Conservation (phyloP, 2,888 invertebrate genomes). For the Pseudolycoriella hygida region DNA sequence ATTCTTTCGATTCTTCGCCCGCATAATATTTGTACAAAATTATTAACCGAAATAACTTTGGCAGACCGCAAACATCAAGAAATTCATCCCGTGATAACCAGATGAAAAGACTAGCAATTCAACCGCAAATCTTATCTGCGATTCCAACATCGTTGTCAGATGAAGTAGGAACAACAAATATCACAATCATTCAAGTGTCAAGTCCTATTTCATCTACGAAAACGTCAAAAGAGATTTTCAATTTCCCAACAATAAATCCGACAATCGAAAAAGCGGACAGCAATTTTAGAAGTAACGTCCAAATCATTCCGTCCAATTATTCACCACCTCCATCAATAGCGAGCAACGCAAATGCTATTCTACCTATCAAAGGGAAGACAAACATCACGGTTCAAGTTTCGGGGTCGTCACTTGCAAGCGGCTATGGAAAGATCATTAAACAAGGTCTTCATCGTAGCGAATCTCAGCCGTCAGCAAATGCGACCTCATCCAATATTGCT, state of each 20-base stretch:
- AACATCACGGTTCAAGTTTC: conserved; percentile 20
- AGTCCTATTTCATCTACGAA: conserved; percentile 19
- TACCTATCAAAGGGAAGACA: conserved; percentile 6
- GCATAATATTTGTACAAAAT: background rate
- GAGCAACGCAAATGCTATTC: background rate
- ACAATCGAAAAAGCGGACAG: conserved; percentile 13
- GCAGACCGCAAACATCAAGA: conserved; percentile 24
- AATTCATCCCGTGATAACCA: conserved; percentile 17
- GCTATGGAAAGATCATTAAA: conserved; percentile 11
- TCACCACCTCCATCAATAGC: background rate
- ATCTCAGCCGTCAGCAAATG: background rate
- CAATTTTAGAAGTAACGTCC: conserved; percentile 26
- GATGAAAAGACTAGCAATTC: background rate
- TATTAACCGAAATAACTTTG: background rate
- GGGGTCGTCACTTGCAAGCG: conserved; percentile 8
- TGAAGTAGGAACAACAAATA: conserved; percentile 23
- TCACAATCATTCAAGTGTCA: conserved; percentile 43
- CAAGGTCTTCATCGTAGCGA: conserved; percentile 8
- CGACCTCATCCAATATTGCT: conserved; percentile 15
- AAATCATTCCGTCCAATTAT: conserved; percentile 29
- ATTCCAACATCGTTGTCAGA: background rate
- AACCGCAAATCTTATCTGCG: background rate
- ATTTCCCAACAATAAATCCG: conserved; percentile 17
- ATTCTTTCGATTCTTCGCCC: background rate
- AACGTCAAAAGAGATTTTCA: conserved; percentile 21